These are phyloP conservation scores for Scolopax rusticola DNA, from an alignment of 2,797 vertebrate genomes.

Conservation along the genomic window DNA sequence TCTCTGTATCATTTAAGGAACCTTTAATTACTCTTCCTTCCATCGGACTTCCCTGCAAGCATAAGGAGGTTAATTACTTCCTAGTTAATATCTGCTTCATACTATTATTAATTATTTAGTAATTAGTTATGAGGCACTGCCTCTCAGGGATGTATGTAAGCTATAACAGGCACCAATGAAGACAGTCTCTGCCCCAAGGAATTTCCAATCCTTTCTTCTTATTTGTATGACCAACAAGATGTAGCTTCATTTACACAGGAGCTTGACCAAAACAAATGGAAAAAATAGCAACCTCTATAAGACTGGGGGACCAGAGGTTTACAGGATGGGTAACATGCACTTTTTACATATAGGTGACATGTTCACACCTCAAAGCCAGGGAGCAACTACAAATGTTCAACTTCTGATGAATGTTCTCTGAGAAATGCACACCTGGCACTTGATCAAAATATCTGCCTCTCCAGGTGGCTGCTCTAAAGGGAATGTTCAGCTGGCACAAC, in stretches of 20 bases:
- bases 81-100: slow-evolving; percentile 12
- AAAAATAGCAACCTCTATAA: background rate
- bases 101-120: slow-evolving; percentile 56
- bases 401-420: background rate
- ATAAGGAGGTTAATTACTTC: slow-evolving; percentile 55
- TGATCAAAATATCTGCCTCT: background rate
- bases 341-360: background rate
- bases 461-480: background rate
- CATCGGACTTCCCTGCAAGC: slow-evolving; percentile 9
- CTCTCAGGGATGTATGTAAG: background rate
- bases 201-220: background rate
- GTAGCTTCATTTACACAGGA: background rate
- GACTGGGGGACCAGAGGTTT: background rate
- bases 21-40: slow-evolving; percentile 44
- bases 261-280: background rate
- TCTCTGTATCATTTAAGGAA: background rate
- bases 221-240: background rate
- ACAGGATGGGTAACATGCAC: fast-evolving
- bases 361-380: fast-evolving
- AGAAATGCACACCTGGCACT: background rate
- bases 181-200: background rate
- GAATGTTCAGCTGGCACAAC: background rate
- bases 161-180: background rate
- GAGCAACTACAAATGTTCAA: background rate
- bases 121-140: slow-evolving; percentile 47